Base-by-base conservation (phyloP, 2,888 invertebrate species). In the Trachelus iudaicus region DNA sequence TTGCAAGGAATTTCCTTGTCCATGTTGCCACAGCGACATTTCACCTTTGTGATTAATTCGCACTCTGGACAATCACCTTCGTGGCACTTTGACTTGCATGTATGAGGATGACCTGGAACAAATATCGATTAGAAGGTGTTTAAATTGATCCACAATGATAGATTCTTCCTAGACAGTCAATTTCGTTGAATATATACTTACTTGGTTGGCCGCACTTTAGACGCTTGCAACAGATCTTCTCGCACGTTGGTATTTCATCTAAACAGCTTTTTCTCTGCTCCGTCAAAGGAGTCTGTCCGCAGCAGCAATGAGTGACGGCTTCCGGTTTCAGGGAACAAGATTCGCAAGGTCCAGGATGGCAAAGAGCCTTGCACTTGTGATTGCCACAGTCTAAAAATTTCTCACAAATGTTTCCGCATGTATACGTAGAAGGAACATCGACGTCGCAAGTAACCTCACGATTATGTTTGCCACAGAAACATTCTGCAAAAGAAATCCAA, bases 11-110 rank as follows among this genome's bases (percentile, higher is more conserved):
- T 94, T 89, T 97, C 95, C 86, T 96, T 96, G 85, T 96, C 96
- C 92, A 96, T 96, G 89, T 95, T 95, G 0, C 97, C 97, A 89
- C 98, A 98, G 69, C 97, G 95, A 87, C 98, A 98, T 78, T 94
- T 94, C 0, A 97, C 94, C 1, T 94, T 92, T 0, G 97, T 97
- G 69, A 94, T 95, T 75, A 95, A 94, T 12, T 94, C 94, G 87
- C 98, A 98, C 0, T 94, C 94, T 0, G 96, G 96, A 87, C 98
- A 98, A 1, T 94, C 92, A 0, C 95, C 97, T 89, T 92, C 89
- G 92, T 97, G 94, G 92, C 95, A 97, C 34, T 91, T 90, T 4
- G 91, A 91, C 87, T 94, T 93, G 91, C 97, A 97, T 82, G 92
- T 92, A 90, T 97, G 97, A 73, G 93, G 94, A 84, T 94, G 93